Evolutionary conservation across 2,113 vertebrate species (phyloP), one percentile per base, ranked within the genome.

Genomic region (Neopipo cinnamomea): DNA sequence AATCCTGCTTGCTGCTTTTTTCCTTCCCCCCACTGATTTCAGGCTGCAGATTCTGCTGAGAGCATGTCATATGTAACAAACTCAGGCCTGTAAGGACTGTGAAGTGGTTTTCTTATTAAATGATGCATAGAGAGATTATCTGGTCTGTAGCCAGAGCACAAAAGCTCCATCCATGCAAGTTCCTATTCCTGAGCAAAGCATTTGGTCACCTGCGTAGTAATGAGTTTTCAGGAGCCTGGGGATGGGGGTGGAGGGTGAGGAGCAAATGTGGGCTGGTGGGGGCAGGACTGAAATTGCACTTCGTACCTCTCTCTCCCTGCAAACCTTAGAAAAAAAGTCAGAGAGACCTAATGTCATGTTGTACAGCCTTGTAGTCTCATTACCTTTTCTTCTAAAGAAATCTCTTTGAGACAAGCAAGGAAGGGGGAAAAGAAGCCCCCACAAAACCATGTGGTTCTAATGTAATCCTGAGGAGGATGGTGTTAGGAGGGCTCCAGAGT

Each of bases 21-120:
- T n/a, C 63, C 42, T n/a, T 50, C 16, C 9, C 70, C 53, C 58
- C 12, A 3, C 71, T 3, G 55, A 71, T 25, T 72, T 79, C 80
- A 79, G 73, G 30, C 66, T 52, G 52, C 75, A 47, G 55, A 72
- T 79, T 93, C 89, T 91, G 73, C 88, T 93, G 88, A 87, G 93
- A 65, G 37, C 5, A 7, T 82, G 78, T 93, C 63, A 9, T 58
- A 55, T 22, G 68, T 88, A 80, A 61, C 56, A n/a, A 23, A 63
- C 71, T 95, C 66, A 59, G 77, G 80, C 30, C 90, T 92, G 75
- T 67, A 86, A 96, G 90, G 83, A 25, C 77, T 67, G 33, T 15
- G 73, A 92, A 91, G 91, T 84, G 88, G 81, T 92, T 96, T 96
- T 92, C 76, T 86, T 96, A 95, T 95, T 94, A 95, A 96, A 84